Evolutionary conservation across 1,140 invertebrate genomes (phyloP).

Genomic region (Cephus cinctus): DNA sequence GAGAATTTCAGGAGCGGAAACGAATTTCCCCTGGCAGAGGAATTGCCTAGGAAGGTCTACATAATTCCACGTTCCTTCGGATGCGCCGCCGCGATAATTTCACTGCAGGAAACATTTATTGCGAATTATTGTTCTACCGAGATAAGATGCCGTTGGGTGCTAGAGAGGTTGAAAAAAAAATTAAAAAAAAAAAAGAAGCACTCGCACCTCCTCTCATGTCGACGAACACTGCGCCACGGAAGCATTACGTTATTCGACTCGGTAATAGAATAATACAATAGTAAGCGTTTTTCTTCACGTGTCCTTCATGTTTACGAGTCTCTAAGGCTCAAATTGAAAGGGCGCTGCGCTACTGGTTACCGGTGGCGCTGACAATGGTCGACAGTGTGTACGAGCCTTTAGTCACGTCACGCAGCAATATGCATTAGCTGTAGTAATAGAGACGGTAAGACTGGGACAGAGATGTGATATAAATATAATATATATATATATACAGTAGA

Average conservation of each 20-base stretch:
- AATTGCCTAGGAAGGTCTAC: too few species aligned
- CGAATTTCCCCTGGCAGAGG: conserved; percentile 1
- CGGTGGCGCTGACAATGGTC: too few species aligned
- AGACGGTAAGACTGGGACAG: too few species aligned
- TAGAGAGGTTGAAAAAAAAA: background rate
- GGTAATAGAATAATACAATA: background rate
- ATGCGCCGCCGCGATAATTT: background rate
- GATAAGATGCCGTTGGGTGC: background rate
- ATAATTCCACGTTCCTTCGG: conserved; percentile 3
- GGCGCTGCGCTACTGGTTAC: too few species aligned
- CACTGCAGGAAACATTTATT: conserved; percentile 14
- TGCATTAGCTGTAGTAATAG: too few species aligned
- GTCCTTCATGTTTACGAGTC: too few species aligned
- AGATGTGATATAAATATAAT: too few species aligned
- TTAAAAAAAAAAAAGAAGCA: background rate
- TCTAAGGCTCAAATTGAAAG: too few species aligned
- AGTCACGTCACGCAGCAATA: too few species aligned
- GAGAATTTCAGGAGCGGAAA: conserved; percentile 5
- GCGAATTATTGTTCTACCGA: conserved; percentile 14
- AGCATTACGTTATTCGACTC: background rate
- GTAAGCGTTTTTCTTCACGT: background rate
- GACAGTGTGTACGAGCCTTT: too few species aligned
- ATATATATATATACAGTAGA: too few species aligned
- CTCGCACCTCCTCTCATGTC: background rate
- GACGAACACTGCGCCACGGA: background rate